Evolutionary conservation across 23 tunicate genomes (phyloP).

Genomic region (Phallusia fumigata): DNA sequence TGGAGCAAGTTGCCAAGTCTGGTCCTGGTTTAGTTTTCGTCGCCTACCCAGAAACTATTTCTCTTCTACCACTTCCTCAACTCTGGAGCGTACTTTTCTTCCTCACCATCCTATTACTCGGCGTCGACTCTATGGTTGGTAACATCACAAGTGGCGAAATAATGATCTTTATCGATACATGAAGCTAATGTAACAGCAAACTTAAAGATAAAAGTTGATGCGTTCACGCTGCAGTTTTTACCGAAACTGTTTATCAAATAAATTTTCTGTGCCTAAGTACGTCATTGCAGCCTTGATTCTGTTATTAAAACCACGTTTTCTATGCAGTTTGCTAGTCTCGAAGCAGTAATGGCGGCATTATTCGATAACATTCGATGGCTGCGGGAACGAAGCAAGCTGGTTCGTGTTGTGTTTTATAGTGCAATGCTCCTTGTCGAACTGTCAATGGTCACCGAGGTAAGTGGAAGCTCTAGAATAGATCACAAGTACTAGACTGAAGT

Average conservation of each 20-base stretch:
- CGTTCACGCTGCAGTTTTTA: too few relatives aligned
- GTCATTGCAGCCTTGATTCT: too few relatives aligned
- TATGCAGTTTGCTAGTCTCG: not conserved
- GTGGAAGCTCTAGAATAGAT: too few relatives aligned
- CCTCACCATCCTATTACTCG: not conserved
- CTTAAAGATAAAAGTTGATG: too few relatives aligned
- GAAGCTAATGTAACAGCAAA: too few relatives aligned
- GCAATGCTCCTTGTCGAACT: not conserved
- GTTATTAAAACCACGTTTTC: not conserved
- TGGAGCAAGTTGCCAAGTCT: conserved; percentile 4
- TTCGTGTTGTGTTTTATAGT: not conserved
- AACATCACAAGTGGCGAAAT: too few relatives aligned
- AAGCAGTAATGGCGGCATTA: not conserved
- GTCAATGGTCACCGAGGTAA: not conserved
- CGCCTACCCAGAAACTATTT: conserved; percentile 4
- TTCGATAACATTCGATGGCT: not conserved
- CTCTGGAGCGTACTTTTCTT: conserved; percentile 6
- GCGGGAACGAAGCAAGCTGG: not conserved
- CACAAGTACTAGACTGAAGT: too few relatives aligned
- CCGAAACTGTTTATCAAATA: too few relatives aligned
- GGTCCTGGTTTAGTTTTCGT: conserved; percentile 12
- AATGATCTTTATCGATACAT: too few relatives aligned
- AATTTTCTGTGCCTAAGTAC: too few relatives aligned
- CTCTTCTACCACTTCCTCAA: conserved; percentile 12
- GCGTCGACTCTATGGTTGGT: too few relatives aligned